Evolutionary conservation across 2,888 invertebrate species (phyloP), one percentile per base, ranked within the genome.

Genomic region (Gnatocerus cornutus): DNA sequence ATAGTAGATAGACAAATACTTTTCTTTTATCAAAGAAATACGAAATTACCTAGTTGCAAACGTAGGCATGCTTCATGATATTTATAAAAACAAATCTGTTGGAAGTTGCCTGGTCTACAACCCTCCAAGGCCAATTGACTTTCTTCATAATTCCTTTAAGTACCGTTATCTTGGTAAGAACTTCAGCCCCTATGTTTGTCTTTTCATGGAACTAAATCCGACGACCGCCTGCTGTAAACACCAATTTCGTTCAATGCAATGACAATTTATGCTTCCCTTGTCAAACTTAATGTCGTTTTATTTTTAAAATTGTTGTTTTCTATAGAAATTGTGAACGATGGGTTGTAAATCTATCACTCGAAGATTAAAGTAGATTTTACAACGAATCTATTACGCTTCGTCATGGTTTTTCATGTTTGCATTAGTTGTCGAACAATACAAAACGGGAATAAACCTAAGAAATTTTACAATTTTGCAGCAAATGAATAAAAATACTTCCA

Each of bases 281-380:
- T 68, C 68, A 68, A 21, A 37, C 50, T 62, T 53, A 39, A 52
- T 61, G 39, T 10, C 27, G 52, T 43, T 56, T 67, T 50, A 67
- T 67, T 59, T 59, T 52, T 33, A 55, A 68, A 68, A 68, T 68
- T 58, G 62, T 43, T 53, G 61, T 43, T 61, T 68, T 53, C 61
- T 53, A 68, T 68, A 62, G 61, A 68, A 68, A 62, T 53, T 50
- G n/a, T 29, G 7, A 37, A 30, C 7, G 62, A 68, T 55, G 68
- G 68, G 68, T 62, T 68, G 68, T 68, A 68, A 68, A 68, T 68
- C 68, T 68, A 68, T 68, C 68, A 61, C 14, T 37, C 43, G 67
- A 61, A 53, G 68, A 68, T 62, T 39, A 66, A 48, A 63, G 53
- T 16, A 39, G 56, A 65, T 56, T 64, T 56, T 55, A 68, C 62